Percentiles rank a stretch among this genome's conserved stretches.
Conservation (phyloP, 2,113 vertebrate species). For the Epinephelus moara region DNA sequence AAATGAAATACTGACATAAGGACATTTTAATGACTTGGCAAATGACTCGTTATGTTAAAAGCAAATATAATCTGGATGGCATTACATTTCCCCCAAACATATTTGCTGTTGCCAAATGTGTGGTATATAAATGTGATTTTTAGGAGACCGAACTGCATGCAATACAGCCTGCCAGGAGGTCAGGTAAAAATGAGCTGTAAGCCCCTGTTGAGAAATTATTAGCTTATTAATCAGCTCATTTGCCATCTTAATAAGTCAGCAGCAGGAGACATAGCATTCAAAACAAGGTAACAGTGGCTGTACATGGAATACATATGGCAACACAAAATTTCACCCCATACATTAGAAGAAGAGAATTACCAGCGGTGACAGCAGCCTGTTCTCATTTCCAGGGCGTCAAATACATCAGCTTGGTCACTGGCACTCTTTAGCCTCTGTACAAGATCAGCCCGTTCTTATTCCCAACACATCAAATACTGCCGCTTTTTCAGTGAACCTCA, state of each 20-base stretch:
- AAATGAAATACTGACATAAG: background rate
- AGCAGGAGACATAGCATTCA: background rate
- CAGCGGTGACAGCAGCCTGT: background rate
- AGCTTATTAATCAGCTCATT: background rate
- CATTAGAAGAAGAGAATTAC: background rate
- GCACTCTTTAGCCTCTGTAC: no score
- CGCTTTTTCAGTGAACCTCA: no score
- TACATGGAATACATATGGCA: background rate
- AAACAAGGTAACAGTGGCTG: background rate
- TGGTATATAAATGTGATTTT: background rate
- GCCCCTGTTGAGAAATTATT: background rate
- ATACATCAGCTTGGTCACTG: no score
- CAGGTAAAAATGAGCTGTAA: background rate
- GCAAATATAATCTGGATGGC: background rate
- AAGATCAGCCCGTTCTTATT: no score
- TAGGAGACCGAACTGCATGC: background rate
- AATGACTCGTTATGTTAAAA: background rate
- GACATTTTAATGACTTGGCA: background rate
- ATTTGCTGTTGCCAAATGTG: background rate
- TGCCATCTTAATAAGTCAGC: background rate
- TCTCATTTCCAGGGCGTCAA: no score
- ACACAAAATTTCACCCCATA: background rate
- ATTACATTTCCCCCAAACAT: background rate
- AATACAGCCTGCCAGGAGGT: no score
- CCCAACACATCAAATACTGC: no score